These are phyloP conservation scores for Entosphenus tridentatus DNA, from an alignment of 2,113 vertebrate genomes.

Conservation along the genomic window DNA sequence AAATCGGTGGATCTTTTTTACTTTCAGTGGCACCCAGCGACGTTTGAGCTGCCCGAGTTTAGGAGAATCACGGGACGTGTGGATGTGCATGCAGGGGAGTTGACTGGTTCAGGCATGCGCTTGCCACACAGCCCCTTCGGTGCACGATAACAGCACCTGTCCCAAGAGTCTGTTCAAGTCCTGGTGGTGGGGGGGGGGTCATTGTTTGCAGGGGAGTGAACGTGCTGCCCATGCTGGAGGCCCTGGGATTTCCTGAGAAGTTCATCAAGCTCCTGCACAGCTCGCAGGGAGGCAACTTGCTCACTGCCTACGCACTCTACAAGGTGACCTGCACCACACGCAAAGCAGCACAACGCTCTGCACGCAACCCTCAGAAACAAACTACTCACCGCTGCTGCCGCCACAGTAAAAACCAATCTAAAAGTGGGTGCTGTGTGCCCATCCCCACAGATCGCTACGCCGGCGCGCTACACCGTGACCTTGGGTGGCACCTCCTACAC, in stretches of 20 bases:
- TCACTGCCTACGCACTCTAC: constrained; percentile 78
- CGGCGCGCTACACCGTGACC: constrained; percentile 65
- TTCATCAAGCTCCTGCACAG: constrained; percentile 45
- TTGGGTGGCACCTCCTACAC: constrained; percentile 68
- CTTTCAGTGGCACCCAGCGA: not conserved
- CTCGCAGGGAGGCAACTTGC: constrained; percentile 54
- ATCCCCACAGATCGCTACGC: constrained; percentile 56
- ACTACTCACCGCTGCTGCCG: not conserved
- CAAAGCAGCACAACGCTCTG: not conserved
- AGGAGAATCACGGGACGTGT: not conserved
- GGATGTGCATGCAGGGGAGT: not conserved
- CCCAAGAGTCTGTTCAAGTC: not conserved
- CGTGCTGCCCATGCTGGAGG: constrained; percentile 56
- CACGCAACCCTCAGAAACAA: not conserved
- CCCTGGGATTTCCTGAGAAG: constrained; percentile 45
- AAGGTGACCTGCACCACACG: constrained; percentile 39
- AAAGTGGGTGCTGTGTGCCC: not conserved
- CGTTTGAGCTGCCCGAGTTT: not conserved
- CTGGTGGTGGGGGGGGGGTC: not conserved
- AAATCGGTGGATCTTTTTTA: too few species aligned
- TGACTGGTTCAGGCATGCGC: not conserved
- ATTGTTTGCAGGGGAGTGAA: constrained; percentile 44
- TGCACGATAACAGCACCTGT: not conserved
- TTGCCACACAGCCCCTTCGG: not conserved
- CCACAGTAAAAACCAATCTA: not conserved